Percentiles rank a stretch among this genome's conserved stretches.
Conservation (phyloP, 2,888 invertebrate species). For the Hirtodrosophila confusa region DNA sequence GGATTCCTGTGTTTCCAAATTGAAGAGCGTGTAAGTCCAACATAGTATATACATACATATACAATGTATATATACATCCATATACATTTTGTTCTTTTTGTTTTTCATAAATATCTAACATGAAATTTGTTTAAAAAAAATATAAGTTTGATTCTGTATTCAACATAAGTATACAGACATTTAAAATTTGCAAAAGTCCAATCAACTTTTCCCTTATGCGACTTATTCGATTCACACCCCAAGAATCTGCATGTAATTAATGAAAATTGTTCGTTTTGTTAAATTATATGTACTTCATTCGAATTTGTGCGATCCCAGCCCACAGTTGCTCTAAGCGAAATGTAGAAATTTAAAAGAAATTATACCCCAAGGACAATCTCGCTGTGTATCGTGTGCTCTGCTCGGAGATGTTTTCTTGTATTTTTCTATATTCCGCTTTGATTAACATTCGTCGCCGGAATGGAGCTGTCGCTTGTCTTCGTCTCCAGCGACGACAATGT, state of each 20-base stretch:
- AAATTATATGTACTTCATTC: slow-evolving; percentile 10
- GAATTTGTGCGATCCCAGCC: background rate
- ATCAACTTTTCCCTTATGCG: no score
- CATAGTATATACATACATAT: no score
- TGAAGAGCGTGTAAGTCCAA: no score
- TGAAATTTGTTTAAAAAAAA: no score
- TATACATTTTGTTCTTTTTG: no score
- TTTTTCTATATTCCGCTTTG: slow-evolving; percentile 73
- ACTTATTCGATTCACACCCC: background rate
- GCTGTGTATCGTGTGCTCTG: slow-evolving; percentile 23
- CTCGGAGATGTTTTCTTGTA: slow-evolving; percentile 47
- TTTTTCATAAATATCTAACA: no score
- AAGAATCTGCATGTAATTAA: slow-evolving; percentile 13
- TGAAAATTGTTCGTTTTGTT: slow-evolving; percentile 19
- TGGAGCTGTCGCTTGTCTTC: slow-evolving; percentile 23
- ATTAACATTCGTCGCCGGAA: slow-evolving; percentile 70
- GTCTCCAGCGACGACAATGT: slow-evolving; percentile 62
- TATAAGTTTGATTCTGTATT: no score
- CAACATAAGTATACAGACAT: no score
- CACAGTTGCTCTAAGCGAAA: slow-evolving; percentile 45
- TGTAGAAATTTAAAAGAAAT: slow-evolving; percentile 77
- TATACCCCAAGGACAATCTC: slow-evolving; percentile 76
- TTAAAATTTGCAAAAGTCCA: no score
- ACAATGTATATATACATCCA: no score
- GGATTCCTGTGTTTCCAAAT: no score